Conservation (phyloP, 2,888 invertebrate species). For the Patella ulyssiponensis region DNA sequence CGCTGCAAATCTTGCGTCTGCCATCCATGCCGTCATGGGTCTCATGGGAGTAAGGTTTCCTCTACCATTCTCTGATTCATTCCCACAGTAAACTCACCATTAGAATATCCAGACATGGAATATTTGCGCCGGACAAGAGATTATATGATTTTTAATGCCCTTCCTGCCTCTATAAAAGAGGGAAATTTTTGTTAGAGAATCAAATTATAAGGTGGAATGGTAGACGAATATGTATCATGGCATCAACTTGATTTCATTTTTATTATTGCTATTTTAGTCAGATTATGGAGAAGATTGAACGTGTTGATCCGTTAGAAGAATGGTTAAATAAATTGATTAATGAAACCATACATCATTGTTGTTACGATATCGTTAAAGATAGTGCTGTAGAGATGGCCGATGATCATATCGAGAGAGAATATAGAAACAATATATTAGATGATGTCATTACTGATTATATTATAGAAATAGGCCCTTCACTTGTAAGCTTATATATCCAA, state of each 20-base stretch:
- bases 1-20: no score
- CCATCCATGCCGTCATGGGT: no score
- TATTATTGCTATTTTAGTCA: slow-evolving; percentile 41
- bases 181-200: no score
- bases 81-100: no score
- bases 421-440: slow-evolving; percentile 41
- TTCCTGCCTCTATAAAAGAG: no score
- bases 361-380: slow-evolving; percentile 49
- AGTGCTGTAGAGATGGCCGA: slow-evolving; percentile 50
- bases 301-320: slow-evolving; percentile 49
- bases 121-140: no score
- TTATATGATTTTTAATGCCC: no score
- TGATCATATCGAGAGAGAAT: slow-evolving; percentile 45
- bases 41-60: no score
- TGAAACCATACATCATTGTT: slow-evolving; percentile 46
- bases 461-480: slow-evolving; percentile 45
- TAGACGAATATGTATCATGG: no score
- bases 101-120: no score
- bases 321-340: slow-evolving; percentile 50
- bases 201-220: no score
- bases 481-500: slow-evolving; percentile 42
- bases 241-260: background rate
- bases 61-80: no score
- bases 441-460: slow-evolving; percentile 50
- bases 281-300: slow-evolving; percentile 41